Evolutionary conservation across 1,140 invertebrate genomes (phyloP), one percentile per base, ranked within the genome.

Genomic region (Caenorhabditis briggsae): DNA sequence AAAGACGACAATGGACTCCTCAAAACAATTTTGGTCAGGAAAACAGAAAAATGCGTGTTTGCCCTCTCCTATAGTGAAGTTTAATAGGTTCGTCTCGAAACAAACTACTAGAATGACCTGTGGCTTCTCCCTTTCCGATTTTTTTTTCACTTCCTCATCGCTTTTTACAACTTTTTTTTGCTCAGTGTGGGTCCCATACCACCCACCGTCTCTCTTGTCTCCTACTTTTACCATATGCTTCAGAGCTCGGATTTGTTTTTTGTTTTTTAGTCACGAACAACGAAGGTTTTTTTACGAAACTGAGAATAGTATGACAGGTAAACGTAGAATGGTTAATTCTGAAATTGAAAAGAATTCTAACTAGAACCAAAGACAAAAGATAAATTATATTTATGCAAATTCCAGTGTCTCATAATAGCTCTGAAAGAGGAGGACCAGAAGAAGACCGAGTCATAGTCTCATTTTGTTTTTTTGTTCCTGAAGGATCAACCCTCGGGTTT

Each of bases 11-110:
- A 18, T 46, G 41, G 64, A 70, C 64, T 33, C 50, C 18, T 78
- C 70, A 78, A 50, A 78, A 70, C 64, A 70, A 70, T 70, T 70
- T 70, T 70, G 12, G n/a, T 20, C 20, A 61, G 6, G n/a, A 23
- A n/a, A 58, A 16, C 11, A 53, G 50, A 12, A 64, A 64, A 23
- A 33, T 9, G 23, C 9, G 41, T n/a, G 64, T 70, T 16, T 9
- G 16, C n/a, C n/a, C 20, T 33, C 20, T 53, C 20, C n/a, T 74
- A 50, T 33, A 78, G 46, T 78, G 23, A 11, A 78, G 70, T 78
- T 78, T 78, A 78, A 78, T 78, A 50, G 70, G 70, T 50, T 78
- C 70, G 46, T 78, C 70, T 78, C 14, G 46, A 53, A 53, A 53
- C 70, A 53, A 23, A 5, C 5, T 16, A 43, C n/a, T 2, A 33